Conservation (phyloP, 2,113 vertebrate species). For the Nothocercus julius region DNA sequence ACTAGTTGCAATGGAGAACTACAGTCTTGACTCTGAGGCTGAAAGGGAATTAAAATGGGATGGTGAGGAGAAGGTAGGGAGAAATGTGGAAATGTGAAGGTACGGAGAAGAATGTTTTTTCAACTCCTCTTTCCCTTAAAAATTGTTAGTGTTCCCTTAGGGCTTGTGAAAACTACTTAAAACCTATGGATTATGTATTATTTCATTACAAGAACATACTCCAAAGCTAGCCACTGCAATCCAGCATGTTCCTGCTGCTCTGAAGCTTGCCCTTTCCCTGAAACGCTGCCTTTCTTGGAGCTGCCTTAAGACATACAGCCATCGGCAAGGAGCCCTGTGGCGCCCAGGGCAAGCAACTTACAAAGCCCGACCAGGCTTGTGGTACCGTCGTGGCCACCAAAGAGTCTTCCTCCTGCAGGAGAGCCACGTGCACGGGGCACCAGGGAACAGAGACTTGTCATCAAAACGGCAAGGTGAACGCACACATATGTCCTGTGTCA, state of each 20-base stretch:
- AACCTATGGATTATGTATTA: conserved; percentile 23
- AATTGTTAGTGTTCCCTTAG: neutral
- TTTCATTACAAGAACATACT: neutral
- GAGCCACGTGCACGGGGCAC: neutral
- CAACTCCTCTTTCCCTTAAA: conserved; percentile 17
- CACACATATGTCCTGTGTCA: neutral
- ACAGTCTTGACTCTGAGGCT: conserved; percentile 22
- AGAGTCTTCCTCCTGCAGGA: neutral
- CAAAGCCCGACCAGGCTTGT: neutral
- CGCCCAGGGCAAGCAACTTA: neutral
- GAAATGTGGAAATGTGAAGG: no score
- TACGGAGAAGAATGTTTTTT: neutral
- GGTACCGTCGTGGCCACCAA: neutral
- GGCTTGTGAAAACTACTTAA: neutral
- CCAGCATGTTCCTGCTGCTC: neutral
- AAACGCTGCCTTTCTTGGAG: neutral
- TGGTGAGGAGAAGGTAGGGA: no score
- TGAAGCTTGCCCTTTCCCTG: neutral
- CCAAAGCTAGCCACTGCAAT: neutral
- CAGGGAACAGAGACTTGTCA: neutral
- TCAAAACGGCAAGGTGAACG: neutral
- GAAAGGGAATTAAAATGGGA: neutral
- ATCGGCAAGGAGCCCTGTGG: neutral
- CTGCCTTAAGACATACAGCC: neutral
- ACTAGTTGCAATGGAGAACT: neutral